Evolutionary conservation across 2,113 vertebrate genomes (phyloP), one percentile per base, ranked within the genome.

Genomic region (Acrocephalus arundinaceus): DNA sequence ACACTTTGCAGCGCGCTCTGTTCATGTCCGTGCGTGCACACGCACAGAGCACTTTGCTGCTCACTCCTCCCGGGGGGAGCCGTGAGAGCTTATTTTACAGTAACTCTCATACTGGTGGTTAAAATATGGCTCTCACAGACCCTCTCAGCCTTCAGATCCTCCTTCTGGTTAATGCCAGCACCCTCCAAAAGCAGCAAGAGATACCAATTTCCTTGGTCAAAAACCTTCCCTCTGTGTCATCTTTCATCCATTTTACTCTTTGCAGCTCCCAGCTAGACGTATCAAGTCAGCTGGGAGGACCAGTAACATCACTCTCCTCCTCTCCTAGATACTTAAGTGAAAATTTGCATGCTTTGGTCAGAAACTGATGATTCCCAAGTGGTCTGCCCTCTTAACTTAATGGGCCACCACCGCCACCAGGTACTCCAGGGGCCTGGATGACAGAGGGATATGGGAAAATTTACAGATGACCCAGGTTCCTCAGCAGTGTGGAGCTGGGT

Each of bases 11-110:
- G 80, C 5, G 45, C 20, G 43, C 63, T 92, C 76, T 37, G 76
- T 94, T 95, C 86, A 74, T 86, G 90, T 68, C 86, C 3, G 1
- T 70, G 4, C 58, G 79, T 96, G 95, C 83, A 81, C 68, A 55
- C 1, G 5, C 80, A 75, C 72, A 41, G 59, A 88, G 89, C 43
- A 6, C 43, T 88, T 39, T 63, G 76, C 85, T 48, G 51, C 73
- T 92, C 89, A 3, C n/a, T 43, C 63, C 80, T 93, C 86, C 94
- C 41, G 0, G 41, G 33, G 59, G 35, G 46, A 76, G 46, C 37
- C 0, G 0, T 46, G 35, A 70, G 85, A 94, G 59, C n/a, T 90
- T 66, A 15, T 90, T 84, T 37, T 27, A 39, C 61, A 52, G 30
- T 22, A 71, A 57, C 30, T 89, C 83, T 48, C 71, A 63, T 28